Evolutionary conservation across 2,888 invertebrate species (phyloP).

Genomic region (Netelia melanura): DNA sequence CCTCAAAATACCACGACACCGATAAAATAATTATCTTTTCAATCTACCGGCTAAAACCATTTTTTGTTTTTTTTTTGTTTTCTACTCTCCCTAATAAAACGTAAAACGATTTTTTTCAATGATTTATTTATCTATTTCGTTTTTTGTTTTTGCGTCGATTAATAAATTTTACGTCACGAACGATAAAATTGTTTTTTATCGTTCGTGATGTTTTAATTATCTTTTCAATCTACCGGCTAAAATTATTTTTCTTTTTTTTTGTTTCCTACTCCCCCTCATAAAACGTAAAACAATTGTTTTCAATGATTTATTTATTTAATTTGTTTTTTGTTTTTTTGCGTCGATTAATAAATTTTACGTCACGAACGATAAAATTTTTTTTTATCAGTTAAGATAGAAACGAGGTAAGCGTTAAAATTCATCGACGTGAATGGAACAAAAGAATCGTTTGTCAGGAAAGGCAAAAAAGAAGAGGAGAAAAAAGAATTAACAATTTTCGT

Average conservation of each 20-base stretch:
- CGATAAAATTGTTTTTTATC: no score
- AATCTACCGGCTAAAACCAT: no score
- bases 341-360: not conserved
- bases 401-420: not conserved
- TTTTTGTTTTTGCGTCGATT: not conserved
- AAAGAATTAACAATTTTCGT: conserved; percentile 35
- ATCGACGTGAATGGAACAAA: conserved; percentile 17
- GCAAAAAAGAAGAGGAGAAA: not conserved
- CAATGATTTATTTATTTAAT: not conserved
- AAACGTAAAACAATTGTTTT: not conserved
- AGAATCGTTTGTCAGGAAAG: conserved; percentile 18
- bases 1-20: not conserved
- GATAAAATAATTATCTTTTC: no score
- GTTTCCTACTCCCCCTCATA: not conserved
- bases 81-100: not conserved
- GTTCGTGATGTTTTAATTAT: no score
- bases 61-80: no score
- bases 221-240: no score
- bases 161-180: not conserved
- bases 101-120: not conserved
- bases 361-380: not conserved
- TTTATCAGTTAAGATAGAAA: no score
- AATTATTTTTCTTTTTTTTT: no score
- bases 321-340: not conserved
- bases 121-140: not conserved